Evolutionary conservation across 2,797 vertebrate genomes (phyloP).

Genomic region (Anabas testudineus): DNA sequence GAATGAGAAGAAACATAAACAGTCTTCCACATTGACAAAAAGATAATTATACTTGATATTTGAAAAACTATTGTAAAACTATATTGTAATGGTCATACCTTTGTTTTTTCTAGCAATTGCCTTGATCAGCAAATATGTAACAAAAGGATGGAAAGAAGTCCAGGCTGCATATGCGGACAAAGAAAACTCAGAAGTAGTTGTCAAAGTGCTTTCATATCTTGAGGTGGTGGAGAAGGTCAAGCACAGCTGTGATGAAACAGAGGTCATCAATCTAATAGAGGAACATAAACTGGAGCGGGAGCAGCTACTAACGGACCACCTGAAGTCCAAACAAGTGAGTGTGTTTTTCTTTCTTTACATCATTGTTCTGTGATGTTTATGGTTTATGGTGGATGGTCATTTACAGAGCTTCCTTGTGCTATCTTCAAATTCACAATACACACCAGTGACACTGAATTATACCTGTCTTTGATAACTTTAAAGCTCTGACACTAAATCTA

Average conservation of each 20-base stretch:
- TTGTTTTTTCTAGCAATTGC: constrained; percentile 85
- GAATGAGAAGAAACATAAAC: too few species aligned
- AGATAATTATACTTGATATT: too few species aligned
- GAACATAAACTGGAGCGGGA: constrained; percentile 91
- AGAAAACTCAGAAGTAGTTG: constrained; percentile 88
- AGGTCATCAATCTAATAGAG: constrained; percentile 92
- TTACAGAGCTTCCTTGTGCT: neutral
- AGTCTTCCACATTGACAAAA: too few species aligned
- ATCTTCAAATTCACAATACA: neutral
- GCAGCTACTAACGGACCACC: constrained; percentile 91
- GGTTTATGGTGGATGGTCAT: neutral
- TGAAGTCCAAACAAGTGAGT: constrained; percentile 92
- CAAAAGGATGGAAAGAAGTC: constrained; percentile 95
- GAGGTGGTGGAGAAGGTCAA: constrained; percentile 94
- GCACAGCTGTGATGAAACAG: constrained; percentile 90
- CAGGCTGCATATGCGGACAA: constrained; percentile 87
- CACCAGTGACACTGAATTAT: neutral
- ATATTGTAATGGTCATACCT: rapidly evolving
- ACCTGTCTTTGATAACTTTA: too few species aligned
- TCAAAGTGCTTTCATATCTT: constrained; percentile 89
- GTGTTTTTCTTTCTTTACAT: neutral
- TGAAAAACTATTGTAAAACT: too few species aligned
- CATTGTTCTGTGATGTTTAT: too few species aligned
- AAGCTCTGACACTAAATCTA: too few species aligned
- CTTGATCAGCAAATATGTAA: constrained; percentile 93